Base-by-base conservation (phyloP, 2,797 vertebrate genomes). In the Premnoplex brunnescens region DNA sequence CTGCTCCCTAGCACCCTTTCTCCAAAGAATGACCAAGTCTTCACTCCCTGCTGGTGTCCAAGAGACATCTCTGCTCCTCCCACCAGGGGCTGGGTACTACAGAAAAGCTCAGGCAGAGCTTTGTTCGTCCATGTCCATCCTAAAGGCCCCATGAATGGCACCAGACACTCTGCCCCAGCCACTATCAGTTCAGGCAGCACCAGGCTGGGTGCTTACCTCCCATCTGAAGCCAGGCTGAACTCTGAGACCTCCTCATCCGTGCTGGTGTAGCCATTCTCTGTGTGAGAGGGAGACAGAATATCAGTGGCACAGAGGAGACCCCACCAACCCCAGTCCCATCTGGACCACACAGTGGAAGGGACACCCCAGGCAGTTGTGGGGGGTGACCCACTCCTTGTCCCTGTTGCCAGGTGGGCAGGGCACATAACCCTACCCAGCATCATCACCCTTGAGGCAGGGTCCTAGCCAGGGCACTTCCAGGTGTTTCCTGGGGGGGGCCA, bases 211-310 rank as follows among this genome's bases (percentile, higher is more conserved):
- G 41, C 98, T 98, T 92, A 99, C 99, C 99, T 99, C 93, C 98
- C 98, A 69, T 99, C 99, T 4, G 99, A 99, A 17, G 98, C 98
- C 96, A 99, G 98, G 97, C 99, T 99, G 97, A 99, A 98, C 96
- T 99, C 99, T 0, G 99, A 99, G 8, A 98, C 98, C 86, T 99
- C 99, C 82, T 99, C 99, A 0, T 99, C 99, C 0, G 99, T 99
- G 97, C 99, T 99, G 83, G 98, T 97, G 7, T 99, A 99, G 80
- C 99, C 99, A 0, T 99, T 99, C 96, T 99, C 99, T 99, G 97
- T 26, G 54, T 19, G 46, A 67, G 46, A 55, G 41, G 32, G 62
- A 44, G 48, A 69, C 18, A 58, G 6, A 4, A 9, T 12, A 27
- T 89, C 60, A 88, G 54, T 22, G 18, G 26, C 0, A 2, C 10